phyloP scores from a whole-genome alignment of 1,140 invertebrate genomes.

The Penaeus vannamei region DNA sequence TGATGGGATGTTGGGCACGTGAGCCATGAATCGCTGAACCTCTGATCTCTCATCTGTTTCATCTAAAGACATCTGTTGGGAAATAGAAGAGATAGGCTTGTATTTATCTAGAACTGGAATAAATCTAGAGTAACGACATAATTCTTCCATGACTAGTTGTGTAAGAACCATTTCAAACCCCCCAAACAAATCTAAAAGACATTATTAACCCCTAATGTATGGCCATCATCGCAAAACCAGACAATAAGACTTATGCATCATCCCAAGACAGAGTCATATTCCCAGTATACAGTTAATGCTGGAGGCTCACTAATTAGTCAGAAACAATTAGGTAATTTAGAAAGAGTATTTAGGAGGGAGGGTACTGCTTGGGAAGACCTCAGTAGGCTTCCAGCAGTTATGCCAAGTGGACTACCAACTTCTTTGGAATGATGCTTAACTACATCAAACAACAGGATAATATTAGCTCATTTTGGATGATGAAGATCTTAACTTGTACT shows the following conservation, averaged over 20 bases:
- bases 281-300: too few species aligned
- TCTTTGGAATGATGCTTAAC: not conserved
- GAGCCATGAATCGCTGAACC: slow-evolving; percentile 80
- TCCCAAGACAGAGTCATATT: not conserved
- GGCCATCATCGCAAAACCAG: not conserved
- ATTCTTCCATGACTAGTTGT: not conserved
- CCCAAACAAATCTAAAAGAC: not conserved
- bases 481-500: too few species aligned
- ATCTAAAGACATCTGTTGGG: slow-evolving; percentile 66
- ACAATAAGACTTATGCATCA: too few species aligned
- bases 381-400: too few species aligned
- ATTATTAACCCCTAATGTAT: not conserved
- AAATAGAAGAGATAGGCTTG: slow-evolving; percentile 23
- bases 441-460: not conserved
- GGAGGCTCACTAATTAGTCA: too few species aligned
- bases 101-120: slow-evolving; percentile 11
- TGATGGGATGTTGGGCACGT: slow-evolving; percentile 85
- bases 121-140: not conserved
- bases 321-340: too few species aligned
- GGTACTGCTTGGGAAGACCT: too few species aligned
- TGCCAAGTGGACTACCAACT: too few species aligned
- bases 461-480: not conserved
- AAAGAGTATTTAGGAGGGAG: too few species aligned
- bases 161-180: not conserved
- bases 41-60: slow-evolving; percentile 70